Evolutionary conservation across 1,140 invertebrate species (phyloP).

Genomic region (Drosophila fuyamai): DNA sequence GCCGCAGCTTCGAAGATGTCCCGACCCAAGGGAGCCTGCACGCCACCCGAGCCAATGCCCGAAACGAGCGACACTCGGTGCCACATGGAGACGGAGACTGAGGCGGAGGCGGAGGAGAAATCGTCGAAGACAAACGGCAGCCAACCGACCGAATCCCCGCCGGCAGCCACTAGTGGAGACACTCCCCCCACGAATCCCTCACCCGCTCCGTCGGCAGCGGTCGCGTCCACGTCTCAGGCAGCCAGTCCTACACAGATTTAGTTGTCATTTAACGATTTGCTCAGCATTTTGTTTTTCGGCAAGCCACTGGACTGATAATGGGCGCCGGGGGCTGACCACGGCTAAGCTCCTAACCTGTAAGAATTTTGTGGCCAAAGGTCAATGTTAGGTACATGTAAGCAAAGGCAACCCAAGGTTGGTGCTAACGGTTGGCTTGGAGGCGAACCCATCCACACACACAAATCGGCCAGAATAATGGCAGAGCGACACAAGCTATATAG

Average conservation of each 20-base stretch:
- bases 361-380: constrained; percentile 70
- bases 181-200: constrained; percentile 6
- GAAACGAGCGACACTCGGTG: constrained; percentile 31
- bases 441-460: constrained; percentile 4
- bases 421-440: constrained; percentile 51
- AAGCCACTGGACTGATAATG: constrained; percentile 71
- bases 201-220: constrained; percentile 27
- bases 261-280: constrained; percentile 84
- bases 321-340: constrained; percentile 14
- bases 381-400: constrained; percentile 40
- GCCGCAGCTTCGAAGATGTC: constrained; percentile 32
- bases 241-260: constrained; percentile 79
- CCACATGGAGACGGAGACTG: constrained; percentile 52
- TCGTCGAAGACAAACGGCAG: constrained; percentile 39
- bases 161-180: constrained; percentile 16
- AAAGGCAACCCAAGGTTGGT: constrained; percentile 68
- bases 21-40: constrained; percentile 54
- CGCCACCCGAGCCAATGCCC: constrained; percentile 54
- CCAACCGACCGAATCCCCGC: constrained; percentile 26
- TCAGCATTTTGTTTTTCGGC: constrained; percentile 83
- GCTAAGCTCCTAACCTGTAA: constrained; percentile 45
- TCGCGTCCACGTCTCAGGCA: constrained; percentile 69
- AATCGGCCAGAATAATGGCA: constrained; percentile 23
- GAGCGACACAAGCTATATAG: constrained; percentile 22
- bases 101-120: constrained; percentile 39